Base-by-base conservation (phyloP, 2,888 invertebrate genomes). In the Netelia virgata region DNA sequence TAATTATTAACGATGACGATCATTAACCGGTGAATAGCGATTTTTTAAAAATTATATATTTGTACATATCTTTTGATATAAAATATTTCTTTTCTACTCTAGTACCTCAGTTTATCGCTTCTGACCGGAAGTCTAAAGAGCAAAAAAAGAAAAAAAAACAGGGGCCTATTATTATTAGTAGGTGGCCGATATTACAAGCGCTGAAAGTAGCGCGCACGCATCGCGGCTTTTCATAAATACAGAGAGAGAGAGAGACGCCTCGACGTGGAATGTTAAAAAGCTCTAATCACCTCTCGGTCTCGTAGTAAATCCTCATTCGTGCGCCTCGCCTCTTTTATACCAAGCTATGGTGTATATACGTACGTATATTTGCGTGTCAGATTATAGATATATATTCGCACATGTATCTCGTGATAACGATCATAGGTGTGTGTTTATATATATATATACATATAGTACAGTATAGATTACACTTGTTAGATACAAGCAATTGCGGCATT, bases 51-150 rank as follows among this genome's bases (percentile, higher is more conserved):
- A 66, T 47, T 10, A 43, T 18, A 9, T 70, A 79, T 83, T 86
- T 87, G 84, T 86, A 87, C 76, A 84, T 83, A 82, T n/a, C 36
- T 23, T 74, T 77, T 83, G 72, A 72, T 85, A 74, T 18, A 75
- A 78, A 16, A 69, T 63, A 72, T 59, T 64, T 41, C 10, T 53
- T 77, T 77, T 69, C 47, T 47, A 41, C 36, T n/a, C 18, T 20
- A 1, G 11, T 47, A 47, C 36, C 8, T 36, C 36, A 6, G 36
- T 36, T 36, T 36, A 36, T 36, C 36, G 36, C 16, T 57, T 68
- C 16, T 57, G 73, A 76, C 80, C 59, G 16, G 72, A 72, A 80
- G 80, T 70, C 64, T n/a, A 18, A 28, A 64, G 36, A 75, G 70
- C 59, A 63, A 36, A 36, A 36, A 0, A 36, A 36, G 6, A 36